phyloP scores from a whole-genome alignment of 1,140 invertebrate genomes.

The Tetramorium alpestre region DNA sequence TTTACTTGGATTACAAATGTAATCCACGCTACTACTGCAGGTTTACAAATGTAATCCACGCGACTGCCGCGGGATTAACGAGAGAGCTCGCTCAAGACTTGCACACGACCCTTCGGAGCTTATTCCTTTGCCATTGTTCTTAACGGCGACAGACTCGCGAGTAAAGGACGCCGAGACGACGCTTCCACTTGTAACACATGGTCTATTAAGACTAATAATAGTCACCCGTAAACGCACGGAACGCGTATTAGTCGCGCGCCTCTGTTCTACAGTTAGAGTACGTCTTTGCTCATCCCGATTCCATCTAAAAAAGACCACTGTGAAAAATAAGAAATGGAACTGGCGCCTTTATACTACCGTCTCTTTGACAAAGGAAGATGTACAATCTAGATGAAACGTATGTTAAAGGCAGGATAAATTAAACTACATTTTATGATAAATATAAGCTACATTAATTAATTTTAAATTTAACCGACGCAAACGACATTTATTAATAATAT shows the following conservation, averaged over 20 bases:
- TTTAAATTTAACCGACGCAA: neutral
- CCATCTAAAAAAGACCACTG: conserved; percentile 30
- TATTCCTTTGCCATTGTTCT: conserved; percentile 53
- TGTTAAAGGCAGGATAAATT: neutral
- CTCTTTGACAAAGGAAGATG: conserved; percentile 13
- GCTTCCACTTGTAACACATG: conserved; percentile 79
- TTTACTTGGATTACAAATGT: conserved; percentile 49
- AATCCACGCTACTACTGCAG: conserved; percentile 37
- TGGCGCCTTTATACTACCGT: conserved; percentile 3
- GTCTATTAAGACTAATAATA: conserved; percentile 85
- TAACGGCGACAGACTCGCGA: conserved; percentile 37
- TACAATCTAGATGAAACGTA: neutral
- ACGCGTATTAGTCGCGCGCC: conserved; percentile 50
- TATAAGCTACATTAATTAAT: neutral
- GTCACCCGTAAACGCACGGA: conserved; percentile 66
- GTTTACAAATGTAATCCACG: conserved; percentile 54
- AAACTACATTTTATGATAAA: conserved; percentile 5
- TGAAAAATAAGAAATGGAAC: conserved; percentile 3
- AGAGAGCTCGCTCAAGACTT: conserved; percentile 41
- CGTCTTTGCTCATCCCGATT: conserved; percentile 23
- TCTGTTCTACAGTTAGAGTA: conserved; percentile 18
- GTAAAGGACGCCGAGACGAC: conserved; percentile 41
- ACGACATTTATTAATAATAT: neutral
- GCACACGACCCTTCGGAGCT: conserved; percentile 45
- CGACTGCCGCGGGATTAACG: conserved; percentile 46